phyloP scores from a whole-genome alignment of 1,140 invertebrate species.

The Drosophila subobscura region DNA sequence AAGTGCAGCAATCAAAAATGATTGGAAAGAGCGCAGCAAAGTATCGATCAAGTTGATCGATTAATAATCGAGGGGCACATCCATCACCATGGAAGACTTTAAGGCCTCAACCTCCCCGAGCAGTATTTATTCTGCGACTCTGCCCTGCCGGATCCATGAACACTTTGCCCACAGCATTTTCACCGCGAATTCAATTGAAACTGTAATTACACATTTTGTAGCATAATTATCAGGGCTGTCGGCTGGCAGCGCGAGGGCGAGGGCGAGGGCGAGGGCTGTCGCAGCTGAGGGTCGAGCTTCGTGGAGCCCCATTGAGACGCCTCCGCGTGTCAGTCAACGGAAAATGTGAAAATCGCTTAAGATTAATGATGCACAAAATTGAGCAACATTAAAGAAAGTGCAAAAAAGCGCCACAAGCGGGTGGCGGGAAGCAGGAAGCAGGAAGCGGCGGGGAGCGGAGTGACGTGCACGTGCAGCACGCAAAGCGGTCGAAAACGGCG shows the following conservation, averaged over 20 bases:
- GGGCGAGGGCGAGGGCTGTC: not conserved
- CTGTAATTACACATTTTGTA: slow-evolving; percentile 47
- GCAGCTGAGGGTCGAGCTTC: no score
- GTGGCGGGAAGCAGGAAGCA: no score
- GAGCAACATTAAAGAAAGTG: slow-evolving; percentile 79
- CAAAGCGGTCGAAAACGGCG: slow-evolving; percentile 67
- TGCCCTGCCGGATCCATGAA: slow-evolving; percentile 20
- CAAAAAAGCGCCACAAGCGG: slow-evolving; percentile 34
- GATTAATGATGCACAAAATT: slow-evolving; percentile 81
- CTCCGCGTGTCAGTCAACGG: slow-evolving; percentile 53
- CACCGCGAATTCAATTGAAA: slow-evolving; percentile 25
- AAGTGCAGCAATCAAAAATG: no score
- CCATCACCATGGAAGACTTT: no score
- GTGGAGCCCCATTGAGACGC: slow-evolving; percentile 44
- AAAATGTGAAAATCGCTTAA: slow-evolving; percentile 76
- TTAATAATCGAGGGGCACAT: no score
- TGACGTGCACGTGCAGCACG: slow-evolving; percentile 59
- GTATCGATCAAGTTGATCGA: no score
- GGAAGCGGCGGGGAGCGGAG: not conserved
- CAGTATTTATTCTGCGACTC: no score
- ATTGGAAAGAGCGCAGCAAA: no score
- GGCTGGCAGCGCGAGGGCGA: not conserved
- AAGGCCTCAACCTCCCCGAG: no score
- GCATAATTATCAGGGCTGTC: slow-evolving; percentile 42
- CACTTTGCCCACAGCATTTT: not conserved